A percentile compares a stretch with the other conserved stretches of the same genome.
phyloP scores from a whole-genome alignment of 1,140 invertebrate genomes.

The Hypsibius dujardini region DNA sequence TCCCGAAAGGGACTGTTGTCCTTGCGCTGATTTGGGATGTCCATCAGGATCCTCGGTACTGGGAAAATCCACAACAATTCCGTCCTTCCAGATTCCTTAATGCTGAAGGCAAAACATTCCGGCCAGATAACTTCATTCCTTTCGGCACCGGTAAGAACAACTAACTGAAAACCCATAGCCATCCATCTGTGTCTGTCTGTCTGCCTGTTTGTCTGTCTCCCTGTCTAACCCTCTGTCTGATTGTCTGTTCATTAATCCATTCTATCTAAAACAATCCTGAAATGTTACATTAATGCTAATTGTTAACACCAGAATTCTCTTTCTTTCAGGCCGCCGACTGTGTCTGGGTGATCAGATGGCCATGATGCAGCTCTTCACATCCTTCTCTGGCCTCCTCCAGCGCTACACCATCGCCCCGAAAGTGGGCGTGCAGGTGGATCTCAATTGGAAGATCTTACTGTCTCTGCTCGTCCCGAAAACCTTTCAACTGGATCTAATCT shows the following conservation, averaged over 20 bases:
- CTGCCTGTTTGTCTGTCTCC: no score
- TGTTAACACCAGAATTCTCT: no score
- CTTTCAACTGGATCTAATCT: no score
- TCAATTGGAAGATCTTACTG: neutral
- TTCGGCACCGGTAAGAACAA: slow-evolving; percentile 51
- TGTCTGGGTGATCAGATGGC: slow-evolving; percentile 75
- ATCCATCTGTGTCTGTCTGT: no score
- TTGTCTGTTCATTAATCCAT: no score
- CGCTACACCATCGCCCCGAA: slow-evolving; percentile 46
- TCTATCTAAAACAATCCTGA: no score
- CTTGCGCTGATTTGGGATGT: slow-evolving; percentile 66
- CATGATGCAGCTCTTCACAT: slow-evolving; percentile 71
- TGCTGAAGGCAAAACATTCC: slow-evolving; percentile 44
- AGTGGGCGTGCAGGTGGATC: neutral
- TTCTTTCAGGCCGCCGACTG: slow-evolving; percentile 50
- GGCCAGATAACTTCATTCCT: slow-evolving; percentile 72
- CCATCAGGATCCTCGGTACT: slow-evolving; percentile 48
- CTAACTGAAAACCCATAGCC: slow-evolving; percentile 7
- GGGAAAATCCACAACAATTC: slow-evolving; percentile 67
- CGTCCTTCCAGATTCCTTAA: slow-evolving; percentile 60
- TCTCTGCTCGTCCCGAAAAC: neutral
- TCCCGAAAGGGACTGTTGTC: slow-evolving; percentile 62
- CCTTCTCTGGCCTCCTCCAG: slow-evolving; percentile 65
- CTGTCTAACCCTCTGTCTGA: no score
- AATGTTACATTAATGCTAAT: no score